Percentiles rank a stretch among this genome's conserved stretches.
Evolutionary conservation across 2,113 vertebrate genomes (phyloP).

Genomic region (Garra rufa): DNA sequence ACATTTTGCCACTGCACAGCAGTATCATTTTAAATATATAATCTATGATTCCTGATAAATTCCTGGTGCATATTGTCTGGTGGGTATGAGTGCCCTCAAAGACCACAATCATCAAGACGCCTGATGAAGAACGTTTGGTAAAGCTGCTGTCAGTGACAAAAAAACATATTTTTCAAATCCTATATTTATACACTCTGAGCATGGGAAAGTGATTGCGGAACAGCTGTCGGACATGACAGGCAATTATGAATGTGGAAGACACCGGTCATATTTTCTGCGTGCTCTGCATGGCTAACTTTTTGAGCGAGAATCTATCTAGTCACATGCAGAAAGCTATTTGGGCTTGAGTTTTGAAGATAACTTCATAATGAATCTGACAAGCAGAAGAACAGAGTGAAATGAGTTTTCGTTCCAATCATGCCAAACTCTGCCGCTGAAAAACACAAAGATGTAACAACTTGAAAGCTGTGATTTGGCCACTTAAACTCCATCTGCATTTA

Average conservation of each 20-base stretch:
- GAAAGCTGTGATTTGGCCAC: not conserved
- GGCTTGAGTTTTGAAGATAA: conserved; percentile 30
- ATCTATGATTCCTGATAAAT: conserved; percentile 6
- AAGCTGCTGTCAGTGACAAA: conserved; percentile 3
- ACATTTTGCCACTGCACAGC: not conserved
- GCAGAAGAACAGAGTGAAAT: conserved; percentile 28
- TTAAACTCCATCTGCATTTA: conserved; percentile 2
- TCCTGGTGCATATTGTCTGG: not conserved
- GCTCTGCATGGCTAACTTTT: conserved; percentile 42
- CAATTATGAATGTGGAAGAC: conserved; percentile 45
- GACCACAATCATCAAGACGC: not conserved
- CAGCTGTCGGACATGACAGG: conserved; percentile 46
- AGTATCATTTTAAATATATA: not conserved
- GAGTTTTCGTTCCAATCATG: conserved; percentile 20
- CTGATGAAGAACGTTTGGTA: conserved; percentile 1
- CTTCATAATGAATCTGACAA: conserved; percentile 36
- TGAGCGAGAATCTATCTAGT: conserved; percentile 28
- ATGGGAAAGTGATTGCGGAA: conserved; percentile 32
- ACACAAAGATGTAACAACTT: conserved; percentile 1
- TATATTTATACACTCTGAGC: conserved; percentile 16
- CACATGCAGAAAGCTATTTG: conserved; percentile 17
- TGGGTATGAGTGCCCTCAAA: conserved; percentile 17
- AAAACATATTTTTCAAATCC: not conserved
- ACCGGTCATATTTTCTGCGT: conserved; percentile 34
- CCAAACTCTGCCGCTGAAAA: not conserved